Evolutionary conservation across 2,797 vertebrate genomes (phyloP), one percentile per base, ranked within the genome.

Genomic region (Eulemur coronatus): DNA sequence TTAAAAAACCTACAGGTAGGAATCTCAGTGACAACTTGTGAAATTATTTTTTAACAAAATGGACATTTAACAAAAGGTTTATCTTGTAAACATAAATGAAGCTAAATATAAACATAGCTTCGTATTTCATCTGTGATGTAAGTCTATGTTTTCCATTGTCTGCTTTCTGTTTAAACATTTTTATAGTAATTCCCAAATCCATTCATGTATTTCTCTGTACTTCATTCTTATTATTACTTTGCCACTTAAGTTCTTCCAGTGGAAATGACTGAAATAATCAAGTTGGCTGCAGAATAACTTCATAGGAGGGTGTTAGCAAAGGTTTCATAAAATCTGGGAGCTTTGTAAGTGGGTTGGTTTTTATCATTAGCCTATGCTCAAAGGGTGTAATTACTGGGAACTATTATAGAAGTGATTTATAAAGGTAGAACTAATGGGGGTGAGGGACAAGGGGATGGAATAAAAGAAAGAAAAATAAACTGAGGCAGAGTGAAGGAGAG

Each of bases 1-100:
- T 98, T 98, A 99, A 98, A 98, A 99, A 98, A 97, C 98, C 98
- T 95, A 97, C 98, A 99, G 99, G 99, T 99, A 99, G 78, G 98
- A 97, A 97, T 95, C 89, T 57, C 50, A 92, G 76, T 76, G 48
- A 69, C 11, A 35, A 57, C 92, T 95, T 97, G 30, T 95, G 14
- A 90, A 96, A 95, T 55, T 96, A 38, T 95, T 43, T 67, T 94
- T 59, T 95, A 69, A 80, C 46, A 63, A 90, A 67, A 90, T 95
- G 43, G 89, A 85, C 75, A 88, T 12, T 81, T 95, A 86, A 89
- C 18, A 96, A 98, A 92, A 98, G 96, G 97, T 98, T 97, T 97
- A 86, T 91, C 94, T 85, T 92, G 92, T 70, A 96, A 92, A 95
- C 97, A 63, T 96, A 97, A 97, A 63, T 69, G 28, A 48, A 96